Evolutionary conservation across 2,113 vertebrate genomes (phyloP).

Genomic region (Prinia subflava): DNA sequence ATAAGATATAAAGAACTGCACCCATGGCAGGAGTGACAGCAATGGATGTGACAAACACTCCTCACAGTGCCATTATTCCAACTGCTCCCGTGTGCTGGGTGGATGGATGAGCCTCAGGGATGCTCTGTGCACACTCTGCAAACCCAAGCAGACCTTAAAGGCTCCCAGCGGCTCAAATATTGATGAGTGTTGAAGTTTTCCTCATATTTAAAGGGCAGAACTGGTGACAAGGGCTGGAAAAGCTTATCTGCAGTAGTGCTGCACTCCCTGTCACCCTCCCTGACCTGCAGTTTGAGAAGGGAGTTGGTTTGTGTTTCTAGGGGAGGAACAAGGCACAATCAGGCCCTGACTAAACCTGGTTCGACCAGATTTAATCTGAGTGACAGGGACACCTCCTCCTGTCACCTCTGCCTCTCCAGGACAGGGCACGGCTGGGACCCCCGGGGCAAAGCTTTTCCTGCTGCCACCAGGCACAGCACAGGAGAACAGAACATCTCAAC

Average conservation of each 20-base stretch:
- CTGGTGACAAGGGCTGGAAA: neutral
- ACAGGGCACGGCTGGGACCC: neutral
- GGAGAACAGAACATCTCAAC: neutral
- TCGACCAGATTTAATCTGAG: neutral
- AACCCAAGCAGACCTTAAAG: neutral
- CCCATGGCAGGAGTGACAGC: neutral
- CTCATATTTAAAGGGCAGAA: neutral
- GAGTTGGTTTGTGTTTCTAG: neutral
- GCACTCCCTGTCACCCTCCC: neutral
- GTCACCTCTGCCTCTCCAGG: neutral
- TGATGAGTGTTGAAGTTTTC: neutral
- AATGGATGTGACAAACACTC: neutral
- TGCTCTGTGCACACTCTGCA: neutral
- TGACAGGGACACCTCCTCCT: neutral
- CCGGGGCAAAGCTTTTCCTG: neutral
- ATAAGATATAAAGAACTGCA: neutral
- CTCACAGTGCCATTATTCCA: neutral
- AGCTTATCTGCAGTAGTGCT: neutral
- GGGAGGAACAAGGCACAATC: neutral
- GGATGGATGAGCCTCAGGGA: neutral
- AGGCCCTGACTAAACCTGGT: neutral
- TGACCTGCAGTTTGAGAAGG: neutral
- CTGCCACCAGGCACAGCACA: neutral
- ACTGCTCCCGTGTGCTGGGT: rapidly evolving
- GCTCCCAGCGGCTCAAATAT: neutral